Evolutionary conservation across 2,113 vertebrate species (phyloP), one percentile per base, ranked within the genome.

Genomic region (Mus pahari): DNA sequence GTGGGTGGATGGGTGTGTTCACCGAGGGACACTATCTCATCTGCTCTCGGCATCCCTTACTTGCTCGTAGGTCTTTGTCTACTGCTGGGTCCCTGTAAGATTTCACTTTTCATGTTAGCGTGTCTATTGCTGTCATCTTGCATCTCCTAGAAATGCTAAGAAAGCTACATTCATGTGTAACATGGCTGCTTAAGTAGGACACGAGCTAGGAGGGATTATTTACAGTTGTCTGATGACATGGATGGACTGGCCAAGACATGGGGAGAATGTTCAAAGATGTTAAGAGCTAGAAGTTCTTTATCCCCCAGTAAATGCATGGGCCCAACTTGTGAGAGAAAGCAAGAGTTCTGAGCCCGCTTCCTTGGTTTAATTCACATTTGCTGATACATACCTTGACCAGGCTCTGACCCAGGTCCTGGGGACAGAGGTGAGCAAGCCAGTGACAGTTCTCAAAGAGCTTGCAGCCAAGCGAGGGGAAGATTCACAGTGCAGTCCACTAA

Each of bases 171-270:
- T 24, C 81, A 62, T 42, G 14, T 39, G n/a, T 22, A 60, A 42
- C 58, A 83, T 58, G 55, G 53, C 53, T 60, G 13, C 22, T 53
- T 60, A 60, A 58, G 55, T 22, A 81, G 55, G 53, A n/a, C 36
- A 58, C 28, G 81, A 60, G 16, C 55, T 62, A 83, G 71, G 87
- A 84, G 70, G n/a, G 4, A 94, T 79, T 95, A 91, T 89, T 86
- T 92, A 77, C 14, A 88, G 66, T 10, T 77, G 26, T 58, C 50
- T 74, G 84, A 83, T 92, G 90, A 66, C 55, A 24, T 0, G 28
- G 31, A 16, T 77, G 50, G 24, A 26, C 82, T 33, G 92, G 94
- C 55, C n/a, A 60, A 62, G 81, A 53, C 36, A 39, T 0, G 3
- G 77, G n/a, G n/a, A 55, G 82, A 39, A 31, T 71, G 48, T 28